These are phyloP conservation scores for Nipponacmea schrenckii DNA, from an alignment of 2,888 invertebrate genomes.

Conservation along the genomic window DNA sequence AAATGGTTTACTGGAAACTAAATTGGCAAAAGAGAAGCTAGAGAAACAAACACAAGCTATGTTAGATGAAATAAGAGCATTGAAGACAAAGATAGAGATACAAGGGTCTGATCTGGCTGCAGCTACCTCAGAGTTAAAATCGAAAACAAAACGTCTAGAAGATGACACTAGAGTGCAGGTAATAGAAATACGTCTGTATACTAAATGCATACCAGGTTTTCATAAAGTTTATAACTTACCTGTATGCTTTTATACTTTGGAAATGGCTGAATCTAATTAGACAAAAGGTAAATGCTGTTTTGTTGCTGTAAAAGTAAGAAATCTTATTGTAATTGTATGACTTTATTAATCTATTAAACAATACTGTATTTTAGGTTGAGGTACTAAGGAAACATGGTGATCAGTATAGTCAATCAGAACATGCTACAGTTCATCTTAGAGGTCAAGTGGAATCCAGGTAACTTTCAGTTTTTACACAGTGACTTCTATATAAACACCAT, in stretches of 20 bases:
- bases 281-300: too few relatives aligned
- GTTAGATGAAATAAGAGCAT: conserved; percentile 59
- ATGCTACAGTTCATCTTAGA: conserved; percentile 52
- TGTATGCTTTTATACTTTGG: too few relatives aligned
- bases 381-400: conserved; percentile 59
- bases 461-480: not conserved
- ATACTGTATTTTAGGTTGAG: conserved; percentile 48
- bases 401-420: conserved; percentile 52
- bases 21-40: conserved; percentile 55
- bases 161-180: conserved; percentile 64
- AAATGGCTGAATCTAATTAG: too few relatives aligned
- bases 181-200: conserved; percentile 7
- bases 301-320: too few relatives aligned
- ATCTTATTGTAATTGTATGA: too few relatives aligned
- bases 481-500: too few relatives aligned
- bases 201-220: too few relatives aligned
- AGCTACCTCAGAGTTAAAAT: conserved; percentile 57
- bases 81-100: conserved; percentile 57
- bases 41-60: conserved; percentile 57
- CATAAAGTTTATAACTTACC: too few relatives aligned
- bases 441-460: conserved; percentile 64
- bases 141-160: conserved; percentile 59
- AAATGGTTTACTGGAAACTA: conserved; percentile 52
- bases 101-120: conserved; percentile 56
- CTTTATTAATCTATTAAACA: too few relatives aligned